Evolutionary conservation across 2,797 vertebrate species (phyloP), one percentile per base, ranked within the genome.

Genomic region (Helicolenus hilgendorfi): DNA sequence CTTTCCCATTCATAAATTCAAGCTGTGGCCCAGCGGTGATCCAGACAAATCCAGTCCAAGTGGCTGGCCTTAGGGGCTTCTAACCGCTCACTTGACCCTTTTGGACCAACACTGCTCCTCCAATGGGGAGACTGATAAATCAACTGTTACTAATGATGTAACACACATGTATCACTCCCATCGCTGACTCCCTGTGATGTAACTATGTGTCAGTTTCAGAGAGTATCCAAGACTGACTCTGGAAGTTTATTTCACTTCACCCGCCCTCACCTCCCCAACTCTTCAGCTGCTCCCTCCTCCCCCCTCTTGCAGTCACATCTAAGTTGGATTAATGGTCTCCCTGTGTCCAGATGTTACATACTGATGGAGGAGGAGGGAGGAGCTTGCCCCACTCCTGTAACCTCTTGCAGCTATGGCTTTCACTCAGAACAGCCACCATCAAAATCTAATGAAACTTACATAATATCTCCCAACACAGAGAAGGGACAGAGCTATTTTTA

Each of bases 261-360:
- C 62, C 83, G 15, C 84, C 85, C 73, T 84, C 79, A 81, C 76
- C 77, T 78, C 76, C 79, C 60, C 72, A 62, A 73, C 80, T 74
- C 76, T 87, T 64, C 36, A 84, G 74, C 85, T 69, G 26, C 72
- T 45, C 84, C 76, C 60, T 27, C 78, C 64, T 26, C 62, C 72
- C 69, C 38, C 38, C 38, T 72, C 65, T 24, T 79, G 31, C 86
- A 91, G 83, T 94, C 94, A 91, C 89, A 94, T 95, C 91, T 90
- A 92, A 90, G 77, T 92, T 94, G 94, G 94, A 96, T 94, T 96
- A 96, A 96, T 94, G 90, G 92, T 91, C 92, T 94, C 92, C 94
- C 93, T 96, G 93, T 91, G 86, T 95, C 96, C 96, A 97, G 96
- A 97, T 97, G 97, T 97, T 96, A 71, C 92, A 95, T 90, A 85